Evolutionary conservation across 2,113 vertebrate genomes (phyloP), one percentile per base, ranked within the genome.

Genomic region (Pyxicephalus adspersus): DNA sequence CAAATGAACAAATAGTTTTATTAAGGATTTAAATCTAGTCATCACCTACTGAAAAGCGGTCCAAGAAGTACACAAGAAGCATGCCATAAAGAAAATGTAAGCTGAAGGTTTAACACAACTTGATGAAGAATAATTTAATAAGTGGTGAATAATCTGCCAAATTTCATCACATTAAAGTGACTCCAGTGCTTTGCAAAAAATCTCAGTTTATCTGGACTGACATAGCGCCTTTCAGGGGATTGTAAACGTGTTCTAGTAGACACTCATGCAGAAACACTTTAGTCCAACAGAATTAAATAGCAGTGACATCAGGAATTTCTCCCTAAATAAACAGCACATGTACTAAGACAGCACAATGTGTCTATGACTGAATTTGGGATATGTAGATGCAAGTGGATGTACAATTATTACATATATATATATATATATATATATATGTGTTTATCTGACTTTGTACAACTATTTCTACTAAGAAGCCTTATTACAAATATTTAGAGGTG

Each of bases 251-350:
- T 76, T 76, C 74, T 76, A 23, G 63, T 60, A 50, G 18, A 64
- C 57, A 51, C 50, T 76, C 74, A 76, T 76, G 74, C 74, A 76
- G 74, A 76, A 76, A 76, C 25, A 28, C 60, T 76, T 76, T 76
- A 51, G 60, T 23, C 31, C 74, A 76, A 76, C 73, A 76, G 58
- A 64, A 28, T 64, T 76, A 76, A 76, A 19, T 17, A 26, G 38
- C 74, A 51, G 74, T 76, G 74, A 76, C 74, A 64, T 63, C 60
- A 63, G 74, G 74, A 64, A 76, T 76, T 63, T 52, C 67, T 28
- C 22, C 38, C 60, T 76, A 76, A 76, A 58, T 76, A 76, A 76
- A 76, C 74, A 76, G 23, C 19, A 34, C 29, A 23, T 75, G 15
- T 61, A 61, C 72, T 34, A 34, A 34, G 31, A 34, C 31, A 34